Evolutionary conservation across 2,888 invertebrate genomes (phyloP).

Genomic region (Noctua janthina): DNA sequence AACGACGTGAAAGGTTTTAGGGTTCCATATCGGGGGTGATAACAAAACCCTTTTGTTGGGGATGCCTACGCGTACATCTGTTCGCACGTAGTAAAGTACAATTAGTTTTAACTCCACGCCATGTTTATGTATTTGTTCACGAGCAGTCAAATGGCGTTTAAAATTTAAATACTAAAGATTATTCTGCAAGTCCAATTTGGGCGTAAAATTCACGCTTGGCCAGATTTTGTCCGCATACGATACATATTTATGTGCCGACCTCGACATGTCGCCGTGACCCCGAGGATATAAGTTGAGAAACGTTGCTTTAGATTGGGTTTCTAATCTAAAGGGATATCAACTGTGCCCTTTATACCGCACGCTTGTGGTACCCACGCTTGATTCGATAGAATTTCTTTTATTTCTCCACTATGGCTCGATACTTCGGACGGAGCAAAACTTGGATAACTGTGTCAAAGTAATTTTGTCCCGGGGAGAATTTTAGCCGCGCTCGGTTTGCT

Average conservation of each 20-base stretch:
- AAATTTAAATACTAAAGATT: slow-evolving; percentile 43
- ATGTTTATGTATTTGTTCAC: slow-evolving; percentile 34
- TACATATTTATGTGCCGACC: slow-evolving; percentile 66
- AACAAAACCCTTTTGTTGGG: slow-evolving; percentile 64
- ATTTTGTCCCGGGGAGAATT: slow-evolving; percentile 56
- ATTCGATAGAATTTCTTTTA: slow-evolving; percentile 69
- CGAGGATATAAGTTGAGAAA: slow-evolving; percentile 68
- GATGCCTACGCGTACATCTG: slow-evolving; percentile 53
- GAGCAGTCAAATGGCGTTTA: slow-evolving; percentile 31
- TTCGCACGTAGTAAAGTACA: slow-evolving; percentile 60
- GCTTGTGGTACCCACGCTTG: slow-evolving; percentile 66
- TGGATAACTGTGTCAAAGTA: slow-evolving; percentile 61
- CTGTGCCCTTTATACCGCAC: slow-evolving; percentile 68
- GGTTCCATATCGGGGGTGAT: slow-evolving; percentile 63
- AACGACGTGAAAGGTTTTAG: slow-evolving; percentile 67
- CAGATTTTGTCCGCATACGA: slow-evolving; percentile 62
- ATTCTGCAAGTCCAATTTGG: slow-evolving; percentile 30
- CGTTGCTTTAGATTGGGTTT: slow-evolving; percentile 73
- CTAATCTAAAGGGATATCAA: slow-evolving; percentile 75
- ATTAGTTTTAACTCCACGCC: slow-evolving; percentile 50
- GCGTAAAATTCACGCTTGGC: slow-evolving; percentile 46
- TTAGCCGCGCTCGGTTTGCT: slow-evolving; percentile 34
- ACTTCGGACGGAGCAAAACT: slow-evolving; percentile 44
- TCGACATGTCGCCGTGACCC: slow-evolving; percentile 64
- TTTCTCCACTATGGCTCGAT: slow-evolving; percentile 54